Evolutionary conservation across 2,888 invertebrate species (phyloP), one percentile per base, ranked within the genome.

Genomic region (Seira musarum): DNA sequence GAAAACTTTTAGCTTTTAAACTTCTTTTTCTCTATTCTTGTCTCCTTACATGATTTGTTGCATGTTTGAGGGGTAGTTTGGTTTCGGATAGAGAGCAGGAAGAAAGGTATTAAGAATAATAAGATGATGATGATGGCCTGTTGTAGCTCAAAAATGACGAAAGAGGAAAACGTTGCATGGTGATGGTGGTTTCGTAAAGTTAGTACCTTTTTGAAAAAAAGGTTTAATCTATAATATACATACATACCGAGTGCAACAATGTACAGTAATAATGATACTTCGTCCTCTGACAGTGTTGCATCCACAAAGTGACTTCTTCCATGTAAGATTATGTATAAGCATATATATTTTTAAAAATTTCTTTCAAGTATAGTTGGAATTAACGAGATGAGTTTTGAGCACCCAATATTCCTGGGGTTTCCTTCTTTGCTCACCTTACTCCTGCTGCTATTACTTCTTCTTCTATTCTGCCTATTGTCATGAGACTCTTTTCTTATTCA

Each of bases 361-460:
- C n/a, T n/a, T n/a, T n/a, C n/a, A n/a, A n/a, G n/a, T n/a, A 53
- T 49, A 79, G 79, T 72, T 72, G 72, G 67, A 72, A 72, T 79
- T 79, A 79, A 79, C 79, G 79, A 79, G 79, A 79, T 72, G 79
- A 72, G 79, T 63, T 72, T 49, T 67, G 40, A 67, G 79, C 79
- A 79, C 79, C 79, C 79, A 78, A 30, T 79, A 79, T 72, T 79
- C 72, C 63, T 79, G 79, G 79, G 72, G 79, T 79, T 79, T 79
- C 79, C 79, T 72, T 66, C 71, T 61, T 77, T 79, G 63, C 79
- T 79, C 79, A 79, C 79, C 79, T 79, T 79, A 72, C 79, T 79
- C 79, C 79, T 79, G 79, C 79, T 79, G 79, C 61, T 79, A 72
- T 67, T 72, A 72, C 72, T 67, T 72, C 72, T 68, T 46, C n/a